Evolutionary conservation across 2,797 vertebrate species (phyloP), one percentile per base, ranked within the genome.

Genomic region (Platyrinchus mystaceus): DNA sequence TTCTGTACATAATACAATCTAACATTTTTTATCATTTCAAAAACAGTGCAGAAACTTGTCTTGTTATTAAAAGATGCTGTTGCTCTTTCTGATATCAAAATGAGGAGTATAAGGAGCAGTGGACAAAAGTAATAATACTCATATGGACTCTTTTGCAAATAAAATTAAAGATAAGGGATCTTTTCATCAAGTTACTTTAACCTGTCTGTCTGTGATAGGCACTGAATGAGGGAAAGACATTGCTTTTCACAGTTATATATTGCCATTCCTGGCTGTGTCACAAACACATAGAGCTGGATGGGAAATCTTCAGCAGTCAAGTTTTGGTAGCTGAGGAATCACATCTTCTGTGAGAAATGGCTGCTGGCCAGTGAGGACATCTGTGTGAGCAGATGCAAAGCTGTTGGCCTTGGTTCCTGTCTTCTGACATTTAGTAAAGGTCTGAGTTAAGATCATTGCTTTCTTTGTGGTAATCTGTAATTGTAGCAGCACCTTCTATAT

Each of bases 311-410:
- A 82, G 60, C 75, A 59, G 69, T 39, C 58, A 49, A 67, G 34
- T 68, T 87, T 62, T 78, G 71, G 84, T 87, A 67, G 90, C 62
- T 86, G 69, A 79, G 46, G 78, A 92, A 46, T 50, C 32, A 5
- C 50, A 53, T 78, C 59, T 76, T 69, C 67, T 67, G 44, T 87
- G 52, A 73, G 83, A 94, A 90, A 24, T 80, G 86, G 90, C 88
- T 87, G 14, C 59, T 77, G 41, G 93, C 94, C 91, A 84, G 46
- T 14, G 55, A 83, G 69, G 82, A 87, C 88, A 76, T 87, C 77
- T 94, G 84, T 79, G 71, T 56, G 81, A 95, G 74, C 70, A 93
- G 87, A 80, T 95, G 90, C 64, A 63, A 90, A 90, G 68, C 50
- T 93, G 20, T 47, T 93, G 80, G 90, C 69, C 63, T 80, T 49